These are phyloP conservation scores for Paraplagusia blochii DNA, from an alignment of 2,113 vertebrate species.

Conservation along the genomic window DNA sequence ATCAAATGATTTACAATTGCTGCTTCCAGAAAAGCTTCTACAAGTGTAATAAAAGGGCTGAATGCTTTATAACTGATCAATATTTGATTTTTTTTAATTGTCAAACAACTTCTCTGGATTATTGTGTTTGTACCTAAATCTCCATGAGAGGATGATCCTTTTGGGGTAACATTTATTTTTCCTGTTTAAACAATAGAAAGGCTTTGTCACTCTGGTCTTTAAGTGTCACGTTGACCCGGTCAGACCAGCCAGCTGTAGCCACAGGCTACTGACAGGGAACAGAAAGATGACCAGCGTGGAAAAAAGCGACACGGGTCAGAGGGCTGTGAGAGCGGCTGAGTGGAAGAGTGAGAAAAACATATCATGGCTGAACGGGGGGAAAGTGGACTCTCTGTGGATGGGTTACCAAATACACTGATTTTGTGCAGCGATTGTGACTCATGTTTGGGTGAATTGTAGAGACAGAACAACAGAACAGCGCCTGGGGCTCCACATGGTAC, in stretches of 20 bases:
- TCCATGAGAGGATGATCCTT: constrained; percentile 1
- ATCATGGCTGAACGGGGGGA: constrained; percentile 8
- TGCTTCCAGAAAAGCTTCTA: too few species aligned
- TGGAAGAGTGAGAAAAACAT: constrained; percentile 30
- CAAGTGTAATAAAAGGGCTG: too few species aligned
- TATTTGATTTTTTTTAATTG: too few species aligned
- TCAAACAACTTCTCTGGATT: too few species aligned
- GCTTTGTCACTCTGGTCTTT: constrained; percentile 31
- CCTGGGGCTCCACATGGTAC: constrained; percentile 45
- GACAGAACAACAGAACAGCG: constrained; percentile 29
- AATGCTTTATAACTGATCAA: too few species aligned
- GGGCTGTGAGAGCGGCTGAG: constrained; percentile 47
- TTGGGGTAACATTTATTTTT: constrained; percentile 19
- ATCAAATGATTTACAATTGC: too few species aligned
- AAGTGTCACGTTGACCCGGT: constrained; percentile 18
- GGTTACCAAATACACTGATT: constrained; percentile 15
- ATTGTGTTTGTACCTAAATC: background rate
- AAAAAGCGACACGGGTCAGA: constrained; percentile 36
- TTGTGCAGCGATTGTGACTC: background rate
- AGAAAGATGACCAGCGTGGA: constrained; percentile 24
- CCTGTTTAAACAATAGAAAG: constrained; percentile 16
- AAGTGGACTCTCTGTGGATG: constrained; percentile 23
- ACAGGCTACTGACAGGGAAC: constrained; percentile 3
- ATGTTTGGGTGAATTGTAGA: constrained; percentile 29
- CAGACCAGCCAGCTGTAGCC: constrained; percentile 16